Conservation (phyloP, 1,140 invertebrate genomes). For the Stegodyphus dumicola region DNA sequence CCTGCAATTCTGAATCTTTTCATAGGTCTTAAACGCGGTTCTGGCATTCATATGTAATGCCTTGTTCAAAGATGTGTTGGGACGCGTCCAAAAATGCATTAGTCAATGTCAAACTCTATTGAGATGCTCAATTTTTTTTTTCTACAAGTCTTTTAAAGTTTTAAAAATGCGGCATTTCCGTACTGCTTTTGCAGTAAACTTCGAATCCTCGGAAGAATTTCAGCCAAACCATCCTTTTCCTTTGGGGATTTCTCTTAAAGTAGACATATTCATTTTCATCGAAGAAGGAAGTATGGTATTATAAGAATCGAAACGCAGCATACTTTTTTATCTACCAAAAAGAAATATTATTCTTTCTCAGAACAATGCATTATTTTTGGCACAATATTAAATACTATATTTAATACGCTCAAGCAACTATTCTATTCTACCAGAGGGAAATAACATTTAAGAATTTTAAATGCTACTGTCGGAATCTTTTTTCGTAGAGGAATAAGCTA, state of each 20-base stretch:
- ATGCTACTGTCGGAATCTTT: no score
- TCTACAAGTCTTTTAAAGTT: conserved; percentile 7
- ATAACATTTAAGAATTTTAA: no score
- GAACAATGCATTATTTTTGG: no score
- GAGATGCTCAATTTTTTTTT: conserved; percentile 42
- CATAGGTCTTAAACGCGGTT: conserved; percentile 13
- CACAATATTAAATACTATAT: no score
- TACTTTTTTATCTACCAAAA: no score
- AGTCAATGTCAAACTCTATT: conserved; percentile 49
- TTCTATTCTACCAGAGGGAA: no score
- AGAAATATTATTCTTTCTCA: no score
- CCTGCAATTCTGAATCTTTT: background rate
- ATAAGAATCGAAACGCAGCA: no score
- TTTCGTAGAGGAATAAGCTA: no score
- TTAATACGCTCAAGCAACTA: no score
- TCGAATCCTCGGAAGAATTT: conserved; percentile 13
- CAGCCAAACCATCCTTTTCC: conserved; percentile 7
- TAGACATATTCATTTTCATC: background rate
- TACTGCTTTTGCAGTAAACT: conserved; percentile 7
- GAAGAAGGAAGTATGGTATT: no score
- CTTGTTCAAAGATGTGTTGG: conserved; percentile 37
- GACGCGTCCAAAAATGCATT: conserved; percentile 44
- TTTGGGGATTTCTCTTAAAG: background rate
- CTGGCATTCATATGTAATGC: conserved; percentile 53
- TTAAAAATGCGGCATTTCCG: conserved; percentile 8